phyloP scores from a whole-genome alignment of 2,113 vertebrate genomes.

The Gambusia affinis region DNA sequence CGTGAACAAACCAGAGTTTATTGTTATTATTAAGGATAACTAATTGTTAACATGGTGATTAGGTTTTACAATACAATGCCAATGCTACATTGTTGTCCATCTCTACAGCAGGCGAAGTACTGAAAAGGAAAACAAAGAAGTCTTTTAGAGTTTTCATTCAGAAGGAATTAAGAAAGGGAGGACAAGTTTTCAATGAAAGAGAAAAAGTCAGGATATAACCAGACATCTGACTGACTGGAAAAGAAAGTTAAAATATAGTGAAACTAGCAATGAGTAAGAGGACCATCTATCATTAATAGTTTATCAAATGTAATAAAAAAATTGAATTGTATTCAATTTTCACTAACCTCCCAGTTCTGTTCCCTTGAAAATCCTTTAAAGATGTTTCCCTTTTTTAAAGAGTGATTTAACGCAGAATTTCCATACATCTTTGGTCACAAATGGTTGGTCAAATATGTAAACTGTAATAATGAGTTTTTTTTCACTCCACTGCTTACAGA shows the following conservation, averaged over 20 bases:
- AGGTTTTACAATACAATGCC: too few relatives aligned
- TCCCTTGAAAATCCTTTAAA: too few relatives aligned
- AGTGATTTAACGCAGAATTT: background rate
- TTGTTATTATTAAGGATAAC: too few relatives aligned
- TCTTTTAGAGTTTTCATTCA: background rate
- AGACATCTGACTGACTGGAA: background rate
- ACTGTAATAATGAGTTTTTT: constrained; percentile 4
- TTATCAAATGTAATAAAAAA: background rate
- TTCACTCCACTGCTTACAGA: constrained; percentile 36
- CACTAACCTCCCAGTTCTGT: background rate
- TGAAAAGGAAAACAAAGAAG: too few relatives aligned
- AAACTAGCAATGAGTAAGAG: background rate
- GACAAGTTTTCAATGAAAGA: background rate
- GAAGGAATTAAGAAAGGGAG: background rate
- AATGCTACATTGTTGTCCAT: too few relatives aligned
- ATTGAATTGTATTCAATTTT: background rate
- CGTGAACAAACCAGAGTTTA: too few relatives aligned
- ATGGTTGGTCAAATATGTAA: constrained; percentile 10
- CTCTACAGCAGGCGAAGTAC: too few relatives aligned
- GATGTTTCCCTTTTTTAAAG: too few relatives aligned
- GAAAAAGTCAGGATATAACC: background rate
- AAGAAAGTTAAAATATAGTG: background rate
- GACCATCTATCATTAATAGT: background rate
- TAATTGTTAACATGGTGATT: too few relatives aligned
- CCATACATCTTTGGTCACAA: background rate